phyloP scores from a whole-genome alignment of 2,888 invertebrate genomes.

The Thecophora atra region DNA sequence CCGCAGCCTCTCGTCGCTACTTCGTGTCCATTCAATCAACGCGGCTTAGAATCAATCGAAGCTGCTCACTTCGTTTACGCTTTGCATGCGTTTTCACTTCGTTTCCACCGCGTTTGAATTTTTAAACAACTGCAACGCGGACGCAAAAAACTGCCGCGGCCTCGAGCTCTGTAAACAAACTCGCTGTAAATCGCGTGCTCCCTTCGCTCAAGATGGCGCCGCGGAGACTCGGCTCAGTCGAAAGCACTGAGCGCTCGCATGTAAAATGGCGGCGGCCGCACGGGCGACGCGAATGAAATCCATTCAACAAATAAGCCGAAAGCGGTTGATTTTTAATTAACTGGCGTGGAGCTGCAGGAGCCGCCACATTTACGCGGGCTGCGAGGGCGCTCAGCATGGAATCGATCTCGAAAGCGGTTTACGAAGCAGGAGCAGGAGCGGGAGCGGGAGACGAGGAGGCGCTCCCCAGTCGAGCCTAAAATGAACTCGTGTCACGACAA shows the following conservation, averaged over 20 bases:
- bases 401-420: slow-evolving; percentile 17
- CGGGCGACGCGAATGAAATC: slow-evolving; percentile 61
- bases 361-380: not conserved
- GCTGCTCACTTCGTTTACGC: slow-evolving; percentile 1
- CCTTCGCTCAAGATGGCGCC: slow-evolving; percentile 21
- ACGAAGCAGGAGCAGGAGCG: not conserved
- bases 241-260: too few relatives aligned
- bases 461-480: not conserved
- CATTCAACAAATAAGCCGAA: slow-evolving; percentile 66
- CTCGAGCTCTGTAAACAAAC: slow-evolving; percentile 13
- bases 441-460: too few relatives aligned
- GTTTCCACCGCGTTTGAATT: slow-evolving; percentile 31
- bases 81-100: not conserved
- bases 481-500: not conserved
- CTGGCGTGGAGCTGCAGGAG: slow-evolving; percentile 28
- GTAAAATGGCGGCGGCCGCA: slow-evolving; percentile 43
- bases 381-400: not conserved
- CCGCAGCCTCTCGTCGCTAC: not conserved
- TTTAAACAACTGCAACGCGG: slow-evolving; percentile 17
- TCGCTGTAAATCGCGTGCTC: slow-evolving; percentile 25
- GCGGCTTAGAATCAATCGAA: slow-evolving; percentile 48
- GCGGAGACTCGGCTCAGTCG: slow-evolving; percentile 1
- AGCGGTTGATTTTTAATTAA: slow-evolving; percentile 67
- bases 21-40: slow-evolving; percentile 24
- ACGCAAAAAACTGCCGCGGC: not conserved